phyloP scores from a whole-genome alignment of 2,113 vertebrate genomes.

The Chloebia gouldiae region DNA sequence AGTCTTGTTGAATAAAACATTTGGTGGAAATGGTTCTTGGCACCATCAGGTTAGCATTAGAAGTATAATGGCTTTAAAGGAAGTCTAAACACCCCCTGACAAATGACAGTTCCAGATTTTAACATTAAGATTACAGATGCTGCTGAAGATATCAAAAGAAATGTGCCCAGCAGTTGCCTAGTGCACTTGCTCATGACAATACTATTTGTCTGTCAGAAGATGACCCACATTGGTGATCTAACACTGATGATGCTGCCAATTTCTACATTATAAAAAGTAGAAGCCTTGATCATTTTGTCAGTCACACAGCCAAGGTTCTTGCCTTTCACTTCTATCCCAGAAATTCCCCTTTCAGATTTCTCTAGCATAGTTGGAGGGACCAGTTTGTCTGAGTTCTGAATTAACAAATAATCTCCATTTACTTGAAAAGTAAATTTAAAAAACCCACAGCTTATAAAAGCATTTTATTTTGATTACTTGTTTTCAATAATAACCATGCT shows the following conservation, averaged over 20 bases:
- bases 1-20: slow-evolving; percentile 17
- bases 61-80: not conserved
- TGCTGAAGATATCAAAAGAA: not conserved
- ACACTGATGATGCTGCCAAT: not conserved
- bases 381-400: not conserved
- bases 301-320: not conserved
- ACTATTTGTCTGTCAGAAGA: not conserved
- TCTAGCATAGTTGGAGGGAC: not conserved
- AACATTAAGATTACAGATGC: not conserved
- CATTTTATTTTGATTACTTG: not conserved
- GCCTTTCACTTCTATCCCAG: not conserved
- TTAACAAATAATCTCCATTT: not conserved
- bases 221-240: accelerated
- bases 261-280: not conserved
- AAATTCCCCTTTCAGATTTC: not conserved
- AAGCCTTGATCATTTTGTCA: not conserved
- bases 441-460: not conserved
- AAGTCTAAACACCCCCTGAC: not conserved
- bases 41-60: not conserved
- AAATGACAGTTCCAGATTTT: not conserved
- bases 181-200: not conserved
- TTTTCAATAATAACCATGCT: not conserved
- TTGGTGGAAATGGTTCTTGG: not conserved
- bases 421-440: not conserved
- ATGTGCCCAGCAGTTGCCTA: not conserved